Percentiles rank a stretch among this genome's conserved stretches.
Conservation (phyloP, 2,797 vertebrate species). For the Microtus agrestis region DNA sequence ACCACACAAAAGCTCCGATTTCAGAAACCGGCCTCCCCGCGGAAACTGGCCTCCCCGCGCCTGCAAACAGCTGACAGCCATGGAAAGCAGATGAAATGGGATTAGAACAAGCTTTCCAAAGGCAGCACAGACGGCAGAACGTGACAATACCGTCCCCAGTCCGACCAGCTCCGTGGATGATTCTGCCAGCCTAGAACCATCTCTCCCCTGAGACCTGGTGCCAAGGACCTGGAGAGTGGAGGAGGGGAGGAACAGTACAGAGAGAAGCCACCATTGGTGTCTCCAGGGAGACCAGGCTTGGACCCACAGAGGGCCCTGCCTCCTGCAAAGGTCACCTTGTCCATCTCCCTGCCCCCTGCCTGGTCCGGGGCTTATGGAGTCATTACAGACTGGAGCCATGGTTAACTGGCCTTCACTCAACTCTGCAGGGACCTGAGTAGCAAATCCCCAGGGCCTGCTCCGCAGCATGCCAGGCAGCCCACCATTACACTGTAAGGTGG, state of each 20-base stretch:
- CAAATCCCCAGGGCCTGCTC: not conserved
- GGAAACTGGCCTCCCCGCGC: constrained; percentile 83
- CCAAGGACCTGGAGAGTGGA: not conserved
- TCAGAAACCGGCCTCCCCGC: constrained; percentile 83
- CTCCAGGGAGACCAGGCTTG: constrained; percentile 57
- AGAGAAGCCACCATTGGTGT: constrained; percentile 8
- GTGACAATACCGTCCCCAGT: constrained; percentile 79
- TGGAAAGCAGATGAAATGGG: constrained; percentile 85
- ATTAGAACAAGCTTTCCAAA: constrained; percentile 86
- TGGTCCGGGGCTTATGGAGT: not conserved
- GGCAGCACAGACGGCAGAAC: constrained; percentile 75
- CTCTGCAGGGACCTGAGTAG: not conserved
- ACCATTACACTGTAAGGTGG: not conserved
- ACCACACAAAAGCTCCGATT: constrained; percentile 80
- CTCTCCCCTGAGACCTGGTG: constrained; percentile 49
- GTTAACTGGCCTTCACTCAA: not conserved
- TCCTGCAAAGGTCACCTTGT: constrained; percentile 55
- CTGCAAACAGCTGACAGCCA: constrained; percentile 89
- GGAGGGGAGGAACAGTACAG: not conserved
- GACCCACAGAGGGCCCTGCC: not conserved
- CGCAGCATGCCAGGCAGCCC: not conserved
- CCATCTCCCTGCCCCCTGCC: constrained; percentile 32
- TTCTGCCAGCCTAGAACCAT: constrained; percentile 68
- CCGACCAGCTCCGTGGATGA: constrained; percentile 50
- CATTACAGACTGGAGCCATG: not conserved